A percentile compares a stretch with the other conserved stretches of the same genome.
phyloP scores from a whole-genome alignment of 1,140 invertebrate genomes.

The silkworm (Bombyx mori) region ASM3026992v2 NC_085117.1:2430501-2431000 shows the following conservation, averaged over 20 bases:
- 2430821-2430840: neutral
- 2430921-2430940: neutral
- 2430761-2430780: slow-evolving; percentile 9
- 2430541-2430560: too few species aligned
- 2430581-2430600: too few species aligned
- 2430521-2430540: too few species aligned
- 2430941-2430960: neutral
- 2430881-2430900: neutral
- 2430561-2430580: too few species aligned
- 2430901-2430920: neutral
- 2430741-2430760: slow-evolving; percentile 30
- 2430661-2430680: too few species aligned
- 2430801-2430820: slow-evolving; percentile 4
- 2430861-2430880: neutral
- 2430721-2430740: slow-evolving; percentile 28
- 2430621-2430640: too few species aligned
- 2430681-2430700: slow-evolving; percentile 28
- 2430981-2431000: too few species aligned
- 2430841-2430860: slow-evolving; percentile 7
- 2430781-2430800: slow-evolving; percentile 5
- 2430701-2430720: slow-evolving; percentile 25
- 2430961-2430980: neutral
- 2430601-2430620: too few species aligned
- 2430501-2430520: too few species aligned
- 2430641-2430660: too few species aligned